These are phyloP conservation scores for Lasioglossum malachurum DNA, from an alignment of 2,888 invertebrate species.

Conservation along the genomic window DNA sequence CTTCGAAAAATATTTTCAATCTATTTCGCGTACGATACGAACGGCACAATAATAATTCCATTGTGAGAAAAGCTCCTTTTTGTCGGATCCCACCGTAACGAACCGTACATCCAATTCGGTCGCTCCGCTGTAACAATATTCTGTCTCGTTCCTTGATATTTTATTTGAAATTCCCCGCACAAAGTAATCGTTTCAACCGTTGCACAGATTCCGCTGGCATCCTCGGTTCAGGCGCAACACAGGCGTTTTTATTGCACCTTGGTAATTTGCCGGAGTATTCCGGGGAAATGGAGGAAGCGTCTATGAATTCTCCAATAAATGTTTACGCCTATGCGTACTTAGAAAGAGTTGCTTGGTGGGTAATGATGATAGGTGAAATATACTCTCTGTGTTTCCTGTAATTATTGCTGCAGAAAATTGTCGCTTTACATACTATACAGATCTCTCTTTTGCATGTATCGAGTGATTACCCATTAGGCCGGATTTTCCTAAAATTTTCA, in stretches of 20 bases:
- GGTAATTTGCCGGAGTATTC: conserved; percentile 22
- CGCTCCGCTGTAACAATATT: conserved; percentile 21
- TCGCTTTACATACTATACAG: background rate
- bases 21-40: background rate
- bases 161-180: conserved; percentile 30
- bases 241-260: conserved; percentile 27
- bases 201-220: conserved; percentile 16
- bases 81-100: conserved; percentile 3
- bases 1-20: background rate
- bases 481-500: no score
- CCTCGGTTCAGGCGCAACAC: conserved; percentile 19
- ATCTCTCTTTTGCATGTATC: no score
- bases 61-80: conserved; percentile 4
- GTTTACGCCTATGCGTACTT: conserved; percentile 6
- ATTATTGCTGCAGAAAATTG: background rate
- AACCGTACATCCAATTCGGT: conserved; percentile 16
- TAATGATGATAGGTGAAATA: background rate
- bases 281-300: background rate
- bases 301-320: conserved; percentile 22
- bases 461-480: no score
- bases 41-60: conserved; percentile 1
- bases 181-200: conserved; percentile 25
- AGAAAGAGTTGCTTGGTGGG: background rate
- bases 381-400: no score
- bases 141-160: conserved; percentile 10